Conservation (phyloP, 2,888 invertebrate species). For the Tenthredo amoena region DNA sequence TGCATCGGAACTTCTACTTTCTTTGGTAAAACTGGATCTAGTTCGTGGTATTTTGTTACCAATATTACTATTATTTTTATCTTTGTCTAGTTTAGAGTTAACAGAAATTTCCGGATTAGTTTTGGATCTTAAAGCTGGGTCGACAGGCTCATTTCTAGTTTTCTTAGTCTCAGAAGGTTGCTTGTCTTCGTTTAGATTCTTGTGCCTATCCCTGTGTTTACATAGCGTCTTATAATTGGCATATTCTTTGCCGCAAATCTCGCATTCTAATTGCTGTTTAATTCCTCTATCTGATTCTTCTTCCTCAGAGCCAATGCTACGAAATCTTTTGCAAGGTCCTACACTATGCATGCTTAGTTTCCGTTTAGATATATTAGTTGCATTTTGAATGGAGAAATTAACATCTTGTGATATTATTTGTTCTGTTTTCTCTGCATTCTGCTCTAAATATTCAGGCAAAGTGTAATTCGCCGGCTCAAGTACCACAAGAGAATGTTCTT, state of each 20-base stretch:
- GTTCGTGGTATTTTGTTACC: not conserved
- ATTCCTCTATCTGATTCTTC: not conserved
- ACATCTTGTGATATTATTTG: not conserved
- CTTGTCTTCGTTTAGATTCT: not conserved
- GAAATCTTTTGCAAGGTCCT: not conserved
- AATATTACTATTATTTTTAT: not conserved
- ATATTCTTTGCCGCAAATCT: constrained; percentile 25
- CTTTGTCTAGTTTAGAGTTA: not conserved
- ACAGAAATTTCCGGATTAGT: not conserved
- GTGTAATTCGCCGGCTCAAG: not conserved
- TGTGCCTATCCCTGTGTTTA: constrained; percentile 14
- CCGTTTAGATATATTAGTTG: not conserved
- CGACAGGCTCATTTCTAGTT: not conserved
- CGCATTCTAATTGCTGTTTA: not conserved
- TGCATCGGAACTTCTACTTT: constrained; percentile 6
- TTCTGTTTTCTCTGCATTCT: not conserved
- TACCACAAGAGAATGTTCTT: not conserved
- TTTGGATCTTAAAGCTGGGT: not conserved
- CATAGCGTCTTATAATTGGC: not conserved
- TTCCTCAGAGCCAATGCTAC: not conserved
- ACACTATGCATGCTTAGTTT: constrained; percentile 8
- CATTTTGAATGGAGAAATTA: not conserved
- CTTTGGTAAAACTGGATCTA: constrained; percentile 5
- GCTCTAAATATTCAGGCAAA: not conserved
- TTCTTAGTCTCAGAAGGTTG: not conserved